Base-by-base conservation (phyloP, 2,797 vertebrate genomes). In the Okamejei kenojei region DNA sequence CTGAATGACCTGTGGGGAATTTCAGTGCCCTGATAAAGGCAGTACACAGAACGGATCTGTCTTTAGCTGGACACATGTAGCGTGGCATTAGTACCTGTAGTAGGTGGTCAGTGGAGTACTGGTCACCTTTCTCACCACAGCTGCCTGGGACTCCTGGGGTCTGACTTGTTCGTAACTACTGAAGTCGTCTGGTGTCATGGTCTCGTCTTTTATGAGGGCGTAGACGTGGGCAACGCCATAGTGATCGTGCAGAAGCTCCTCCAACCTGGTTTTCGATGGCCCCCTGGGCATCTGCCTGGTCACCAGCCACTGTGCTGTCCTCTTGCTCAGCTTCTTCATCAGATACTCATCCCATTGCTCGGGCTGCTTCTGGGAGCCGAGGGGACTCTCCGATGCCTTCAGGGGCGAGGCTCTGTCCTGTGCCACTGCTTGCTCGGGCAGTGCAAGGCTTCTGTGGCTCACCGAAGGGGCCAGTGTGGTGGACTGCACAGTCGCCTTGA, bases 271-370 rank as follows among this genome's bases (percentile, higher is more conserved):
- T 68, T 95, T 94, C 58, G 93, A 93, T 35, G 82, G 90, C 63
- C 63, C 77, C 21, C 77, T 92, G 1, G 45, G 73, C 0, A 95
- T 93, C 58, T 94, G 94, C 81, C 95, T 96, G 93, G 88, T 95
- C 93, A 95, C 94, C 92, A 96, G 95, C 95, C 95, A 95, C 19
- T 95, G 95, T 77, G 95, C 94, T 0, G 95, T 96, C 93, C 95
- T 94, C 86, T 95, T 96, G 80, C 94, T 94, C 90, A 95, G 93
- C 81, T 95, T 96, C 90, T 94, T 95, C 88, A 95, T 78, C 68
- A 96, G 80, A 0, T 94, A 90, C 68, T 95, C 94, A 73, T 96
- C 95, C 95, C 95, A 95, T 3, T 93, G 90, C 86, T 93, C 74
- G 23, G 90, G 93, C 76, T 79, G 86, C 23, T 93, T 76, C 17